Evolutionary conservation across 2,797 vertebrate species (phyloP).

Genomic region (Aplochiton taeniatus): DNA sequence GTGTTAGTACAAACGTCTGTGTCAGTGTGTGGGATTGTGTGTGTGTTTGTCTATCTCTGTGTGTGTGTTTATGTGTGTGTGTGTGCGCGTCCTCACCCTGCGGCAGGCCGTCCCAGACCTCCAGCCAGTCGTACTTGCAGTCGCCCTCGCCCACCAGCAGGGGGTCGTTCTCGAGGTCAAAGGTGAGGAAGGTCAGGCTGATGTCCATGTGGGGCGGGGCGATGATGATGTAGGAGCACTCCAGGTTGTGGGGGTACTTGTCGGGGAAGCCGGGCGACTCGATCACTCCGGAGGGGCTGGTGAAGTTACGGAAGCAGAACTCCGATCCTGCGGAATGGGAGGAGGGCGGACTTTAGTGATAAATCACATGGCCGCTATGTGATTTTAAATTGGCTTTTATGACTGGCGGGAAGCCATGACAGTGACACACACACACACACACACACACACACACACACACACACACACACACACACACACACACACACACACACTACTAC

Average conservation of each 20-base stretch:
- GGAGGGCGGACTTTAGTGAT: no score
- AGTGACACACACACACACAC: background rate
- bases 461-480: conserved; percentile 21
- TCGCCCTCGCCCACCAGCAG: conserved; percentile 83
- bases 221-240: conserved; percentile 85
- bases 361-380: conserved; percentile 36
- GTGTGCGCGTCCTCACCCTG: conserved; percentile 73
- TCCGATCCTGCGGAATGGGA: conserved; percentile 83
- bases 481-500: conserved; percentile 18
- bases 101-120: conserved; percentile 89
- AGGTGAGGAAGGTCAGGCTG: conserved; percentile 83
- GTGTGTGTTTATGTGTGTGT: background rate
- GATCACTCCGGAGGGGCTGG: conserved; percentile 79
- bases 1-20: background rate
- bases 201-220: conserved; percentile 86
- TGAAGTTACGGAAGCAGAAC: conserved; percentile 90
- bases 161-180: conserved; percentile 87
- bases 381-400: conserved; percentile 47
- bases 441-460: conserved; percentile 8
- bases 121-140: conserved; percentile 89
- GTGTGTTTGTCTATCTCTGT: conserved; percentile 1
- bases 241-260: conserved; percentile 89
- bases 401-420: conserved; percentile 28
- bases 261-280: conserved; percentile 88
- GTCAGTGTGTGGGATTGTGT: background rate